Conservation (phyloP, 1,140 invertebrate genomes). For the Drosophila asahinai region DNA sequence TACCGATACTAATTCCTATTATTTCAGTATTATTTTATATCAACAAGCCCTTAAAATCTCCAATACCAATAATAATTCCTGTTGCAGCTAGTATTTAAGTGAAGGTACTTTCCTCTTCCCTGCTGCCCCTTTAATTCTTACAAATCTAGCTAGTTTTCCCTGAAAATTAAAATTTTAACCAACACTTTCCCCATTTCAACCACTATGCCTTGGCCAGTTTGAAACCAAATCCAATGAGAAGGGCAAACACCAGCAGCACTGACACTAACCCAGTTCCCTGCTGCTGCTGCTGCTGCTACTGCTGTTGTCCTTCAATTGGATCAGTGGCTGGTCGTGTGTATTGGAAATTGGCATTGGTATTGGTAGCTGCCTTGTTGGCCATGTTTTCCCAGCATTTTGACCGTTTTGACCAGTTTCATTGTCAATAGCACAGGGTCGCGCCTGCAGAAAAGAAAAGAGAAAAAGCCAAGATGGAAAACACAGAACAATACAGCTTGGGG, state of each 20-base stretch:
- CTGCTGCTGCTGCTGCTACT: conserved; percentile 2
- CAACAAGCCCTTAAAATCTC: too few species aligned
- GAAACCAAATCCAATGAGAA: conserved; percentile 19
- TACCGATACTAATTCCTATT: too few species aligned
- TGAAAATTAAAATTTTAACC: too few species aligned
- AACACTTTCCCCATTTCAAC: not conserved
- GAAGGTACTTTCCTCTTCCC: too few species aligned
- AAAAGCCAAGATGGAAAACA: not conserved
- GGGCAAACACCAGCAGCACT: conserved; percentile 21
- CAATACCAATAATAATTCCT: too few species aligned
- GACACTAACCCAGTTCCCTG: conserved; percentile 50
- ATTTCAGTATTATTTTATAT: too few species aligned
- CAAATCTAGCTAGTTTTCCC: too few species aligned
- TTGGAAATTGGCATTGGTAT: not conserved
- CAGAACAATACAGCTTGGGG: not conserved
- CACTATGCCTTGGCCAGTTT: conserved; percentile 31
- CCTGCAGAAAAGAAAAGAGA: not conserved
- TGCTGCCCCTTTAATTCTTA: too few species aligned
- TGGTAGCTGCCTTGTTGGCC: conserved; percentile 14
- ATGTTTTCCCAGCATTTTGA: conserved; percentile 40
- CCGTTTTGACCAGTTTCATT: conserved; percentile 58
- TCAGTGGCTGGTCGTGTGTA: conserved; percentile 9
- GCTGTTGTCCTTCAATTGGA: conserved; percentile 30
- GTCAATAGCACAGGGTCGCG: conserved; percentile 36
- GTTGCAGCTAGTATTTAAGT: too few species aligned